Conservation (phyloP, 53 echinoderm and acorn worm genomes). For the Henricia sp. region DNA sequence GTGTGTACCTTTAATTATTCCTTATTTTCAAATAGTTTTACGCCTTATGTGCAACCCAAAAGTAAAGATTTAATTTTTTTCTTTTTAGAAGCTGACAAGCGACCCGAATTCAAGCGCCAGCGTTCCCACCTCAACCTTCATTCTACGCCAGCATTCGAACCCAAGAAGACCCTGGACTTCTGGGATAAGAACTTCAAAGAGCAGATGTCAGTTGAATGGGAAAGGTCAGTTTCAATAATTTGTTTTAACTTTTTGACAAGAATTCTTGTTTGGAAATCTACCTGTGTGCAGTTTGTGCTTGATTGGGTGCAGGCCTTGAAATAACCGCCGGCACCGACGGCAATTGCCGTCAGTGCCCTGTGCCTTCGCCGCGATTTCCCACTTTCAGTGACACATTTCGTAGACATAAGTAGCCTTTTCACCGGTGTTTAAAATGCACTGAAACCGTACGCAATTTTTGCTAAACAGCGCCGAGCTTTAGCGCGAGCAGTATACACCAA, state of each 20-base stretch:
- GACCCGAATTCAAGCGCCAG: slow-evolving; percentile 39
- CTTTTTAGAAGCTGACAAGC: slow-evolving; percentile 33
- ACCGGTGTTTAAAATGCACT: too few relatives aligned
- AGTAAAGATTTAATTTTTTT: neutral
- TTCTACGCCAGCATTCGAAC: slow-evolving; percentile 21
- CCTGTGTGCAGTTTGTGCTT: neutral
- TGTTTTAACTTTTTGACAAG: neutral
- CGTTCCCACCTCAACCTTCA: slow-evolving; percentile 60
- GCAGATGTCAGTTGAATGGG: slow-evolving; percentile 58
- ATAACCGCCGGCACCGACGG: too few relatives aligned
- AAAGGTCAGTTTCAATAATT: slow-evolving; percentile 77
- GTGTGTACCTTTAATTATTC: neutral
- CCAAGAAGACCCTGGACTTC: slow-evolving; percentile 66
- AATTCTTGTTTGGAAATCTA: neutral
- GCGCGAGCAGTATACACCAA: too few relatives aligned
- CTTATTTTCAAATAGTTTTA: neutral
- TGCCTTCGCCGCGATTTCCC: too few relatives aligned
- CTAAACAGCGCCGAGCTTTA: too few relatives aligned
- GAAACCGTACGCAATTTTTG: too few relatives aligned
- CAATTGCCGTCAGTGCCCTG: too few relatives aligned
- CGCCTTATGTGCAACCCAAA: neutral
- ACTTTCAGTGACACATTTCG: too few relatives aligned
- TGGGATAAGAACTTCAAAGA: slow-evolving; percentile 79
- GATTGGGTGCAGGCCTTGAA: too few relatives aligned
- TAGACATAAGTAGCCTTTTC: too few relatives aligned